A percentile compares a stretch with the other conserved stretches of the same genome.
Evolutionary conservation across 2,113 vertebrate species (phyloP).

Genomic region (Halcyon malimbica): DNA sequence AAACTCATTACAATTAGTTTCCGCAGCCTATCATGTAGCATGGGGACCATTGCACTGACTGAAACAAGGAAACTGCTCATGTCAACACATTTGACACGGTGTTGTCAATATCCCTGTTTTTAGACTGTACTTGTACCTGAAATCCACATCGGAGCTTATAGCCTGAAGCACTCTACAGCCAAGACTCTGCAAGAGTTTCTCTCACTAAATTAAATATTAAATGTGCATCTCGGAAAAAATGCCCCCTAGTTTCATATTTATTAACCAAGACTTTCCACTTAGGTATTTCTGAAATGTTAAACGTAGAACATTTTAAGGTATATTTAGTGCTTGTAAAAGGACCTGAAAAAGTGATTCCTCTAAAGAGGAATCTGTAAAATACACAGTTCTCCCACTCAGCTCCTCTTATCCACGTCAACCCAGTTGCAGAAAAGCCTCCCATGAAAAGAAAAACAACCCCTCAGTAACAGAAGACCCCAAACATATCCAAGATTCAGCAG

Average conservation of each 20-base stretch:
- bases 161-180: constrained; percentile 34
- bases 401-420: neutral
- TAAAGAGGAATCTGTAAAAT: neutral
- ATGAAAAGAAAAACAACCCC: neutral
- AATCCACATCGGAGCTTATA: constrained; percentile 38
- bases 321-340: neutral
- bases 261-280: neutral
- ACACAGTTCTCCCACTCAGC: neutral
- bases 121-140: constrained; percentile 7
- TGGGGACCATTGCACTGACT: neutral
- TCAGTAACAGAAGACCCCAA: neutral
- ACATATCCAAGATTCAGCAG: neutral
- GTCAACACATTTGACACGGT: neutral
- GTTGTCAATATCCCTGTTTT: constrained; percentile 47
- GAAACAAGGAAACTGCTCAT: neutral
- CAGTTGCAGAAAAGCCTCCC: neutral
- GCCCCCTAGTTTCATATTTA: constrained; percentile 28
- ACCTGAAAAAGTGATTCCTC: neutral
- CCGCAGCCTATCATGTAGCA: neutral
- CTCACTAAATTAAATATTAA: constrained; percentile 46
- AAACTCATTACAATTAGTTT: constrained; percentile 1
- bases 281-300: neutral
- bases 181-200: constrained; percentile 34
- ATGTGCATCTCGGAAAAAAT: neutral
- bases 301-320: neutral